Evolutionary conservation across 2,888 invertebrate genomes (phyloP), one percentile per base, ranked within the genome.

Genomic region (Cantharis flavilabris): DNA sequence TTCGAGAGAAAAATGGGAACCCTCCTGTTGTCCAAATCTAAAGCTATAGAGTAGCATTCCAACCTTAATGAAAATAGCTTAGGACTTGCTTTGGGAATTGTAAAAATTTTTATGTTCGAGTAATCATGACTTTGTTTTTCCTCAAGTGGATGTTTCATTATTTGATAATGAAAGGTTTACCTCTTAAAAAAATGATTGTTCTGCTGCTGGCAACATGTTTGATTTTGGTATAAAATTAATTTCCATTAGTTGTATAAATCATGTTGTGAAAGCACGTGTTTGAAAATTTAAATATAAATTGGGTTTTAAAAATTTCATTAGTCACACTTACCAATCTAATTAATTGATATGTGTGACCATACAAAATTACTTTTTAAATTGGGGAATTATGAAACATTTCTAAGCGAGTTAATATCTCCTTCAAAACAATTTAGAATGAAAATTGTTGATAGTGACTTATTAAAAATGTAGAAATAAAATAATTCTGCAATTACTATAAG

Each of bases 401-500:
- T 49, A n/a, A 49, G 49, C n/a, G 49, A 49, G 49, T 49, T 49
- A 49, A n/a, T 49, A n/a, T 49, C 49, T 49, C n/a, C 49, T 49
- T 49, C 49, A 49, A 49, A 49, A 49, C 49, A 49, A 49, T 49
- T 49, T 49, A 49, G 49, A n/a, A n/a, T 49, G 49, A 49, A 49
- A 49, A 49, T 64, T 71, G 28, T 18, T n/a, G 64, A 64, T 71
- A 30, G 10, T 26, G 4, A 26, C 9, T 30, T 30, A 64, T 64
- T n/a, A 49, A 49, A 49, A 49, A 49, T 49, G 5, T 49, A 49
- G 49, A 71, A 71, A 71, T 71, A 71, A 71, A 63, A 71, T 18
- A 64, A 71, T 71, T 71, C 71, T 71, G 71, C 71, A 71, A 71
- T 71, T 71, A 20, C 65, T 23, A 20, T 65, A 65, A 72, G 33